These are phyloP conservation scores for Cartodere bifasciata DNA, from an alignment of 2,888 invertebrate species.

Conservation along the genomic window DNA sequence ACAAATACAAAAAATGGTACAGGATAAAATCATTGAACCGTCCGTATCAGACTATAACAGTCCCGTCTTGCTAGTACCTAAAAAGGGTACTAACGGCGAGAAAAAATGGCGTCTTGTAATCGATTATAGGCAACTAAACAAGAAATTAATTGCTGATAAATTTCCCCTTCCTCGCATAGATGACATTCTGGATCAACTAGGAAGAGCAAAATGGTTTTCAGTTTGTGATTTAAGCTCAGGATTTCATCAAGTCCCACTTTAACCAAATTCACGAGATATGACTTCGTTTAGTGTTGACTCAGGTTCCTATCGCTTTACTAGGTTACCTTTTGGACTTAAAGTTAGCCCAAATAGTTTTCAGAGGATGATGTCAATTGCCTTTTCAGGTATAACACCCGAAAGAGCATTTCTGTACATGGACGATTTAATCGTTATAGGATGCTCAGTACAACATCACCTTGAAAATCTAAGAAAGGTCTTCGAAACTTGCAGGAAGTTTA, in stretches of 20 bases:
- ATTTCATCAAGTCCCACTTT: conserved; percentile 7
- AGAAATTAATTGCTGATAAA: background rate
- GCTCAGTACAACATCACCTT: conserved; percentile 14
- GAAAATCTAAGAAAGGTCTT: conserved; percentile 10
- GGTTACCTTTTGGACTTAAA: conserved; percentile 17
- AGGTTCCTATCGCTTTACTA: conserved; percentile 15
- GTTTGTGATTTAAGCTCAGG: conserved; percentile 6
- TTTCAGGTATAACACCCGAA: conserved; percentile 15
- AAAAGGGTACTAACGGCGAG: no score
- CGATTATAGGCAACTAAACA: conserved; percentile 9
- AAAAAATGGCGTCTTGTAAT: conserved; percentile 14
- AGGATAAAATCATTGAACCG: conserved; percentile 5
- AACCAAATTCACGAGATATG: conserved; percentile 8
- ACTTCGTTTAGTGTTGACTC: conserved; percentile 14
- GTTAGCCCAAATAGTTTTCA: conserved; percentile 17
- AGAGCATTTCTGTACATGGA: conserved; percentile 19
- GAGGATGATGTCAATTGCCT: conserved; percentile 19
- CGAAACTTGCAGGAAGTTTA: conserved; percentile 8
- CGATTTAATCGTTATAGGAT: conserved; percentile 18
- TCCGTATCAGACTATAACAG: conserved; percentile 4
- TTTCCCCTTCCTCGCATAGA: conserved; percentile 1
- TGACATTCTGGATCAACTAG: no score
- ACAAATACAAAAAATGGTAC: conserved; percentile 3
- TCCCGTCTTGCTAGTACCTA: conserved; percentile 4
- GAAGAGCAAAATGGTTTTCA: conserved; percentile 10